phyloP scores from a whole-genome alignment of 2,113 vertebrate species.

The Excalfactoria chinensis region DNA sequence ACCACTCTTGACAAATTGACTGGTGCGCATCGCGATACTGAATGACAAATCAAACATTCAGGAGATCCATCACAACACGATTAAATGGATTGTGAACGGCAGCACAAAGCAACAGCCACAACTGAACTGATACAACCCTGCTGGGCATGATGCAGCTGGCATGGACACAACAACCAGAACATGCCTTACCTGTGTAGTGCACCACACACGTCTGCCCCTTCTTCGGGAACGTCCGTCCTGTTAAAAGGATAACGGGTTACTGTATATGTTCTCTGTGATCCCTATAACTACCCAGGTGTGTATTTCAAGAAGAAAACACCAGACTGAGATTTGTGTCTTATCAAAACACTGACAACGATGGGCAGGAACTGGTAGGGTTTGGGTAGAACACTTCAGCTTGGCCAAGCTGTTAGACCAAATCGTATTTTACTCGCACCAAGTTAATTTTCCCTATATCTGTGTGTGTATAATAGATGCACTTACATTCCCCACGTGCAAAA shows the following conservation, averaged over 20 bases:
- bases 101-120: not conserved
- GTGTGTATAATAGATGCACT: not conserved
- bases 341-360: not conserved
- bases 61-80: not conserved
- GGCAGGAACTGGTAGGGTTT: not conserved
- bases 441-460: not conserved
- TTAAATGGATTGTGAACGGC: not conserved
- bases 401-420: not conserved
- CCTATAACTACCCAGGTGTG: not conserved
- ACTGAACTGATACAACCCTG: not conserved
- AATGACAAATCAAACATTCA: not conserved
- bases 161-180: not conserved
- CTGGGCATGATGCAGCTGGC: not conserved
- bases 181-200: constrained; percentile 94
- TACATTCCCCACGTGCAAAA: not conserved
- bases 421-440: not conserved
- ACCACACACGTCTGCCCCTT: constrained; percentile 97
- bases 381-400: not conserved
- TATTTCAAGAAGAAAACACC: not conserved
- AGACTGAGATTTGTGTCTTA: not conserved
- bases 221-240: constrained; percentile 98
- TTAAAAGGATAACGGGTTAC: constrained; percentile 46
- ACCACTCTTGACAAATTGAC: not conserved
- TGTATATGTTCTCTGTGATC: not conserved
- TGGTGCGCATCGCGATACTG: not conserved